A percentile compares a stretch with the other conserved stretches of the same genome.
Conservation (phyloP, 2,888 invertebrate species). For the Drosophila heteroneura region DNA sequence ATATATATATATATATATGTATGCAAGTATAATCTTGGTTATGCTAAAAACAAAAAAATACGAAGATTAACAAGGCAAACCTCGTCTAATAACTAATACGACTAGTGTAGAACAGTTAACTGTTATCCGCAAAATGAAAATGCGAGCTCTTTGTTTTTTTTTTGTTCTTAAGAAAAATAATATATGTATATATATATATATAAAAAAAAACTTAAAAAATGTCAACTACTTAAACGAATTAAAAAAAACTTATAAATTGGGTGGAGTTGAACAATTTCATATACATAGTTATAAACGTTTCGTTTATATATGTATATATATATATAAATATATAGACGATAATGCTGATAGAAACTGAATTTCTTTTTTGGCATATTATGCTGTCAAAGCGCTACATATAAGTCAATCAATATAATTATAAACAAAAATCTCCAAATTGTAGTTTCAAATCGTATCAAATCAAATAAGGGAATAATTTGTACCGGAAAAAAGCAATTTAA, state of each 20-base stretch:
- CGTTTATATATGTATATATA: slow-evolving; percentile 27
- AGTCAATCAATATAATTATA: slow-evolving; percentile 30
- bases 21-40: slow-evolving; percentile 21
- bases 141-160: slow-evolving; percentile 18
- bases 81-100: slow-evolving; percentile 11
- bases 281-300: slow-evolving; percentile 28
- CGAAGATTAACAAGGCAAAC: slow-evolving; percentile 10
- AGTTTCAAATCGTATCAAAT: slow-evolving; percentile 20
- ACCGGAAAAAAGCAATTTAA: slow-evolving; percentile 23
- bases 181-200: slow-evolving; percentile 17
- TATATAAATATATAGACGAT: slow-evolving; percentile 33
- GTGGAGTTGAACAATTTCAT: slow-evolving; percentile 77
- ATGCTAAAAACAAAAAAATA: slow-evolving; percentile 28
- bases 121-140: slow-evolving; percentile 29
- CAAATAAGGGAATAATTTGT: slow-evolving; percentile 4
- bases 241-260: slow-evolving; percentile 82
- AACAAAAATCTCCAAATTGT: slow-evolving; percentile 5
- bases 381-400: slow-evolving; percentile 12
- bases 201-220: slow-evolving; percentile 60
- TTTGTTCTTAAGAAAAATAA: slow-evolving; percentile 8
- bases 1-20: not conserved
- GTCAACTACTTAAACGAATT: slow-evolving; percentile 68
- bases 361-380: slow-evolving; percentile 17
- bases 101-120: slow-evolving; percentile 32
- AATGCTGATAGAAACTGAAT: slow-evolving; percentile 53